A percentile compares a stretch with the other conserved stretches of the same genome.
These are phyloP conservation scores for Phaetusa simplex DNA, from an alignment of 2,113 vertebrate genomes.

Conservation along the genomic window DNA sequence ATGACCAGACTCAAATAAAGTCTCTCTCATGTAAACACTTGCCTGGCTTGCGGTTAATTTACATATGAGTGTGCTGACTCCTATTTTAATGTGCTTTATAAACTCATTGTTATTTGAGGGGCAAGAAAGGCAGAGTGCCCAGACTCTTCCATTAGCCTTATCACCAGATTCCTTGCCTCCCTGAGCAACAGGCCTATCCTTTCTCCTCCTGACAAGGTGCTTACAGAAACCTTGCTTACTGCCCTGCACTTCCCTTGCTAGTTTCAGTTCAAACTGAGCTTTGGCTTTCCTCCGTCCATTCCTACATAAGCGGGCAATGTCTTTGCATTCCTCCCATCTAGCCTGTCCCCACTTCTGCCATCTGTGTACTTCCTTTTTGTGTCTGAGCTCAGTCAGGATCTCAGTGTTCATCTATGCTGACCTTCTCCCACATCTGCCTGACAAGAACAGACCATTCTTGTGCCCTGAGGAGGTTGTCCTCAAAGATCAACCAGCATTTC, in stretches of 20 bases:
- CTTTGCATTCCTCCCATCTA: not conserved
- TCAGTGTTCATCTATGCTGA: not conserved
- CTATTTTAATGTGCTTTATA: not conserved
- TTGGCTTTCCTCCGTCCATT: not conserved
- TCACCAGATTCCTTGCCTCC: not conserved
- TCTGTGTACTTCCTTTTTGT: not conserved
- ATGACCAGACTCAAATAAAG: not conserved
- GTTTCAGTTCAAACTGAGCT: not conserved
- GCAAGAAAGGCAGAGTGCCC: not conserved
- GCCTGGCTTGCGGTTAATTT: not conserved
- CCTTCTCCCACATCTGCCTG: not conserved
- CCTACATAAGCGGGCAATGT: not conserved
- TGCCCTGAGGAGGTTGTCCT: not conserved
- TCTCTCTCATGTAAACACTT: not conserved
- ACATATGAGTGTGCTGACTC: not conserved
- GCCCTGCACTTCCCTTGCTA: not conserved
- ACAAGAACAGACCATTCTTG: not conserved
- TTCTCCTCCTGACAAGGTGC: not conserved
- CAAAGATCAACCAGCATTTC: not conserved
- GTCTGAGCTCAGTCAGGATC: not conserved
- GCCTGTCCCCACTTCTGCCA: not conserved
- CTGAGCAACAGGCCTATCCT: not conserved
- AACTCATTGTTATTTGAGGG: not conserved
- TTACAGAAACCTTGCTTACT: not conserved
- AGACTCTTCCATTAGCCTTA: not conserved